Conservation (phyloP, 2,888 invertebrate species). For the Xanthorhoe spadicearia region DNA sequence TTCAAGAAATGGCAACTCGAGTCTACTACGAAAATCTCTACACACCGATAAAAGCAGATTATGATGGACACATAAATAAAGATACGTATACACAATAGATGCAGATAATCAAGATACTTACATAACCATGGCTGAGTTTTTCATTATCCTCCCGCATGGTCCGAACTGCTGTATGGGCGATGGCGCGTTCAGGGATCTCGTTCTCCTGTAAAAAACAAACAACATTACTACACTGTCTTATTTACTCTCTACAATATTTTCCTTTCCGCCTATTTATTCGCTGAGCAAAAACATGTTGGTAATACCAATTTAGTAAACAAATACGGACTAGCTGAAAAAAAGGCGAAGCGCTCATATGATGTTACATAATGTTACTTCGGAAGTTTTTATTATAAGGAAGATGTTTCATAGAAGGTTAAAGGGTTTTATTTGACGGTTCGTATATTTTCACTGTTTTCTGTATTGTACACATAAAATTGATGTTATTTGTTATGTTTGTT, state of each 20-base stretch:
- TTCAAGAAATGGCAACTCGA: no score
- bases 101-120: conserved; percentile 83
- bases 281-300: not conserved
- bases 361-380: not conserved
- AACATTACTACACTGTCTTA: not conserved
- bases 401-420: not conserved
- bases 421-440: not conserved
- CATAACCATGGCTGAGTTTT: conserved; percentile 98
- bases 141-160: conserved; percentile 99
- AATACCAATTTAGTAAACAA: not conserved
- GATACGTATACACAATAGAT: not conserved
- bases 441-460: not conserved
- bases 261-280: not conserved
- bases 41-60: no score
- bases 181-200: conserved; percentile 97
- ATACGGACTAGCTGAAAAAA: not conserved
- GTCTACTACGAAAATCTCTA: no score
- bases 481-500: no score
- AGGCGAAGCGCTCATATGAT: not conserved
- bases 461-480: no score
- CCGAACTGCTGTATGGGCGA: conserved; percentile 98
- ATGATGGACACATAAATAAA: no score
- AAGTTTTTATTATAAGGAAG: not conserved
- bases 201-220: conserved; percentile 88
- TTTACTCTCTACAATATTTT: not conserved